These are phyloP conservation scores for Lysandra bellargus DNA, from an alignment of 2,888 invertebrate genomes.

Conservation along the genomic window DNA sequence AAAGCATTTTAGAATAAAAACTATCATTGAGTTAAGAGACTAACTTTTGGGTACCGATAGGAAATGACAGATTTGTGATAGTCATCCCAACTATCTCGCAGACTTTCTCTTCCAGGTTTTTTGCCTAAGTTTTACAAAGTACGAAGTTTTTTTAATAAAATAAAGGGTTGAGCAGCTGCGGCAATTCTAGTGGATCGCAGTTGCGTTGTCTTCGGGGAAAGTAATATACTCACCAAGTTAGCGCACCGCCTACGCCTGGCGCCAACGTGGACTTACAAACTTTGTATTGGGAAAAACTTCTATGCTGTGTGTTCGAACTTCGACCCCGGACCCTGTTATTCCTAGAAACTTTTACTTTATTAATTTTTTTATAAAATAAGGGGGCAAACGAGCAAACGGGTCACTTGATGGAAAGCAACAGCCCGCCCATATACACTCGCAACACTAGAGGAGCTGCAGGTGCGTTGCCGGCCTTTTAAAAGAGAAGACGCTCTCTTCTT, in stretches of 20 bases:
- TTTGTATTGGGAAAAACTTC: neutral
- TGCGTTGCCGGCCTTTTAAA: no score
- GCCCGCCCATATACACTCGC: no score
- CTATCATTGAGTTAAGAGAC: no score
- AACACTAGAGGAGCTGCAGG: no score
- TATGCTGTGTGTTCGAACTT: neutral
- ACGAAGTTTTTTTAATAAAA: slow-evolving; percentile 2
- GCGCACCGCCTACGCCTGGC: slow-evolving; percentile 8
- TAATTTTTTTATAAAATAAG: no score
- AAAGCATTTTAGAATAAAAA: no score
- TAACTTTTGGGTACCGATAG: no score
- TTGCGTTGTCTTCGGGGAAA: slow-evolving; percentile 2
- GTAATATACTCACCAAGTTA: neutral
- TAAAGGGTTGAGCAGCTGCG: neutral
- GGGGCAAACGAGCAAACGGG: no score
- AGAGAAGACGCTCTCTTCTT: no score
- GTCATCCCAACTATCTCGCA: neutral
- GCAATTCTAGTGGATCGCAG: neutral
- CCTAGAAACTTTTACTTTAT: neutral
- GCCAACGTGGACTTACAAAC: neutral
- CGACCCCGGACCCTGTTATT: neutral
- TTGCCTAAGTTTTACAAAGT: neutral
- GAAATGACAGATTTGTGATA: neutral
- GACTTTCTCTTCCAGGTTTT: neutral
- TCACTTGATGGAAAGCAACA: no score